Conservation (phyloP, 2,113 vertebrate species). For the Xenus cinereus region DNA sequence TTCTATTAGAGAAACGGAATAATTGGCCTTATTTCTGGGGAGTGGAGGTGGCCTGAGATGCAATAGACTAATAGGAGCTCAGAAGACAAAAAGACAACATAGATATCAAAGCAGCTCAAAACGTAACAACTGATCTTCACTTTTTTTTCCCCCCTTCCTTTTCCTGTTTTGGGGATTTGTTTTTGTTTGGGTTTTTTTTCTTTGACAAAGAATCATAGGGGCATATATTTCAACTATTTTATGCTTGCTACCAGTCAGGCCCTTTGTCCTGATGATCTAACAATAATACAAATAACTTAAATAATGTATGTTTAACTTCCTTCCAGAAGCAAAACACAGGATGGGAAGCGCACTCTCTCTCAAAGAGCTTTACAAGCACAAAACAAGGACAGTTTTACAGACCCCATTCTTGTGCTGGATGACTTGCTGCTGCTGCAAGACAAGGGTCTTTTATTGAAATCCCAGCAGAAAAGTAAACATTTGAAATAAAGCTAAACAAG, state of each 20-base stretch:
- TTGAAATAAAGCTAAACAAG: constrained; percentile 60
- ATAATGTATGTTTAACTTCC: constrained; percentile 58
- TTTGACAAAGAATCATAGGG: neutral
- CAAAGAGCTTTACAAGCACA: constrained; percentile 21
- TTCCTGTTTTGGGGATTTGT: neutral
- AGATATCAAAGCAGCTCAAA: neutral
- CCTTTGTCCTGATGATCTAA: constrained; percentile 6
- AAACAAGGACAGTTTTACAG: constrained; percentile 23
- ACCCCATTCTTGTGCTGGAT: constrained; percentile 24
- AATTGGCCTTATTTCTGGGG: neutral
- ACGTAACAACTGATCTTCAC: neutral
- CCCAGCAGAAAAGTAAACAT: constrained; percentile 55
- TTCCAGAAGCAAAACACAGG: constrained; percentile 62
- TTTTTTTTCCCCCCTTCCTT: neutral
- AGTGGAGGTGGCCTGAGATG: neutral
- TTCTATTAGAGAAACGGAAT: neutral
- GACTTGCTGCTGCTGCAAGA: constrained; percentile 14
- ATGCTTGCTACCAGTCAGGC: neutral
- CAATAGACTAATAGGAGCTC: neutral
- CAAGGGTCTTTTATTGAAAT: constrained; percentile 55
- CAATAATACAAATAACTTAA: constrained; percentile 39
- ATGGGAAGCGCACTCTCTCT: neutral
- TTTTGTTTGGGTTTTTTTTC: neutral
- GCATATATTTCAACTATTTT: neutral
- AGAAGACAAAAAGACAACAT: neutral